phyloP scores from a whole-genome alignment of 2,888 invertebrate genomes.

The Carabus problematicus region DNA sequence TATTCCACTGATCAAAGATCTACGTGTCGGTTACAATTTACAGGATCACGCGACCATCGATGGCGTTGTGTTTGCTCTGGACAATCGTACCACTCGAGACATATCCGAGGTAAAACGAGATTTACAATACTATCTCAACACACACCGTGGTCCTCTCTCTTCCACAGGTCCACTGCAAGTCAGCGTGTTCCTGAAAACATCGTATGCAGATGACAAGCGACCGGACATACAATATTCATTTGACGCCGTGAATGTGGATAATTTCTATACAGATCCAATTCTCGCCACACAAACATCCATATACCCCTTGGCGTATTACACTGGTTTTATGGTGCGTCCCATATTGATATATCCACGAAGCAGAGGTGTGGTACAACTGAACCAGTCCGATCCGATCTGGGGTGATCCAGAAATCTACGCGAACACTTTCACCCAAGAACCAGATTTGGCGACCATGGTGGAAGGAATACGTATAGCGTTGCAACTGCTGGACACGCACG shows the following conservation, averaged over 20 bases:
- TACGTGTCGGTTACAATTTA: constrained; percentile 76
- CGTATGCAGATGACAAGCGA: constrained; percentile 56
- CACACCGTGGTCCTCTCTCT: constrained; percentile 63
- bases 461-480: constrained; percentile 68
- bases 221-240: constrained; percentile 75
- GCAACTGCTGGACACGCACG: constrained; percentile 66
- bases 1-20: constrained; percentile 67
- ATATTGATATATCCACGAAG: constrained; percentile 70
- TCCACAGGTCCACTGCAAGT: constrained; percentile 64
- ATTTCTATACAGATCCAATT: constrained; percentile 67
- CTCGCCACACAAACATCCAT: constrained; percentile 56
- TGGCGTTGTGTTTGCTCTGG: constrained; percentile 64
- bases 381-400: constrained; percentile 72
- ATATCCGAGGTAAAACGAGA: constrained; percentile 59
- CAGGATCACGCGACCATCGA: constrained; percentile 77
- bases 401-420: constrained; percentile 78
- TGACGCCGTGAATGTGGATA: constrained; percentile 65
- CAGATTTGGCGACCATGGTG: constrained; percentile 69
- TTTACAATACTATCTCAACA: constrained; percentile 59
- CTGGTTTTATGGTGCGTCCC: constrained; percentile 68
- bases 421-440: constrained; percentile 69
- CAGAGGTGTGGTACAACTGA: constrained; percentile 68
- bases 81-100: constrained; percentile 62
- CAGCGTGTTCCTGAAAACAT: constrained; percentile 69
- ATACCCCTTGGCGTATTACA: constrained; percentile 68